Evolutionary conservation across 2,797 vertebrate species (phyloP).

Genomic region (Trematomus bernacchii): DNA sequence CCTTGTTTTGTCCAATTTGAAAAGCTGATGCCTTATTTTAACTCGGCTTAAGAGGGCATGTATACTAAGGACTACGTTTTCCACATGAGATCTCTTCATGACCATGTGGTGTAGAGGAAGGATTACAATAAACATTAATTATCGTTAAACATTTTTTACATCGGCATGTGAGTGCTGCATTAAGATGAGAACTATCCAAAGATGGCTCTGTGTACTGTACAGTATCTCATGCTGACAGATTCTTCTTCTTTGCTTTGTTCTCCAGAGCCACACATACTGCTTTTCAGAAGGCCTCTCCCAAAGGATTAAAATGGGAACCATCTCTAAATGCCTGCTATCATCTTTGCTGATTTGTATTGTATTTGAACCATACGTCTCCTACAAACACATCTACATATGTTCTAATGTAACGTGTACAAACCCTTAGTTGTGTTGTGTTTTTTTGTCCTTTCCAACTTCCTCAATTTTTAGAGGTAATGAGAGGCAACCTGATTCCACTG

Average conservation of each 20-base stretch:
- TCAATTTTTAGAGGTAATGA: constrained; percentile 66
- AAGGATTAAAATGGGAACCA: constrained; percentile 76
- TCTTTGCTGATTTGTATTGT: constrained; percentile 51
- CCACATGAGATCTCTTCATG: background rate
- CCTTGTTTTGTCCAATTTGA: background rate
- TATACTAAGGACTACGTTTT: background rate
- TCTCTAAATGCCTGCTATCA: constrained; percentile 26
- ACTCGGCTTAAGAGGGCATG: no score
- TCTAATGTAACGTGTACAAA: constrained; percentile 69
- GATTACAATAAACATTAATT: background rate
- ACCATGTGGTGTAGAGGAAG: background rate
- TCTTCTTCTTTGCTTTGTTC: constrained; percentile 35
- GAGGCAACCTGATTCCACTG: constrained; percentile 56
- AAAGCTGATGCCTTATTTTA: background rate
- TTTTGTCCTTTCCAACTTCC: constrained; percentile 57
- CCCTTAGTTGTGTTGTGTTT: constrained; percentile 36
- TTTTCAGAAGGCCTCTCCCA: constrained; percentile 86
- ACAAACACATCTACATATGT: constrained; percentile 63
- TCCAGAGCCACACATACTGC: constrained; percentile 87
- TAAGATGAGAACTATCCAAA: background rate
- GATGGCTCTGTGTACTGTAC: background rate
- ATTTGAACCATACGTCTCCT: constrained; percentile 39
- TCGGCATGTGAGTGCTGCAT: background rate
- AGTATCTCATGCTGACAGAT: constrained; percentile 34
- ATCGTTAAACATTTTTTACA: background rate